These are phyloP conservation scores for Ctenoplectra terminalis DNA, from an alignment of 1,140 invertebrate genomes.

Conservation along the genomic window DNA sequence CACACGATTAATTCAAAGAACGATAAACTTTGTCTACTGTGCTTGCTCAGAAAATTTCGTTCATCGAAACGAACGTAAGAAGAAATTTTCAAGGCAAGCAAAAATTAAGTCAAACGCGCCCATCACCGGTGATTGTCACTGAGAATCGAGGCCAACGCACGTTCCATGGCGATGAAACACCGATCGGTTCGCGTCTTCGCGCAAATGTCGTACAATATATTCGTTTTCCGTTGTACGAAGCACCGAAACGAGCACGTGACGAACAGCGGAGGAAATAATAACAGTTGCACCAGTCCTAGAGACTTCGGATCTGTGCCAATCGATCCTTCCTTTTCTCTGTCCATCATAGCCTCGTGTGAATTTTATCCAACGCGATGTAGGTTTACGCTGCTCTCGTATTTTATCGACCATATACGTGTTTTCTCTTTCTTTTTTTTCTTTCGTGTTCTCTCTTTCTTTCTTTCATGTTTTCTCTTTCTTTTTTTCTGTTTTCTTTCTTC, in stretches of 20 bases:
- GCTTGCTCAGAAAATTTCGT: background rate
- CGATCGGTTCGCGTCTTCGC: constrained; percentile 8
- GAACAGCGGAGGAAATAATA: constrained; percentile 34
- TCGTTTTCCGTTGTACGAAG: background rate
- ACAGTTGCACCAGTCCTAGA: constrained; percentile 20
- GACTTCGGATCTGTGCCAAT: constrained; percentile 49
- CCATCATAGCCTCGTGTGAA: constrained; percentile 13
- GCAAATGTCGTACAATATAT: constrained; percentile 20
- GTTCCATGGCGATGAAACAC: background rate
- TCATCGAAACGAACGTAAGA: background rate
- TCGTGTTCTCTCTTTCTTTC: background rate
- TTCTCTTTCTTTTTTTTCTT: background rate
- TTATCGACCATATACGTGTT: background rate
- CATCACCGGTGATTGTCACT: background rate
- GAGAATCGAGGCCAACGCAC: background rate
- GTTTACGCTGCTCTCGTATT: background rate
- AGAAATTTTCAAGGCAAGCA: background rate
- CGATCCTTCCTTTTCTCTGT: constrained; percentile 30
- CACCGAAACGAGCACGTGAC: constrained; percentile 22
- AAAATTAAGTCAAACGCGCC: background rate
- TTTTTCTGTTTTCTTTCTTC: too few species aligned
- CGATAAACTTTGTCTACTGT: too few species aligned
- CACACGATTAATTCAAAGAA: background rate
- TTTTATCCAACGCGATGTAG: background rate
- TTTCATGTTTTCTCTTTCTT: background rate